Evolutionary conservation across 2,888 invertebrate species (phyloP), one percentile per base, ranked within the genome.

Genomic region (Acheta domesticus): DNA sequence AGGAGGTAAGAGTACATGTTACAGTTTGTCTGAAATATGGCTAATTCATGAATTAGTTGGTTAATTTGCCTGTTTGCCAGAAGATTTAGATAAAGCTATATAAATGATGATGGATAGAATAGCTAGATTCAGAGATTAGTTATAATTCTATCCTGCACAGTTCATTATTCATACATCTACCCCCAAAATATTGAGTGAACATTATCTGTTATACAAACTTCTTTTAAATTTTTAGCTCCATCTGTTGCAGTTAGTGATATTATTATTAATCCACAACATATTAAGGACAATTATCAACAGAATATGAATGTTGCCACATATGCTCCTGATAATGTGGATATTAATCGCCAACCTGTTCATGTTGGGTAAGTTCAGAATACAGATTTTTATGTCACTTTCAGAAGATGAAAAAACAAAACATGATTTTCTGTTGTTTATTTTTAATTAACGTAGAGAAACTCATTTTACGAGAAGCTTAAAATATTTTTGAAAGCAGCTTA

Each of bases 271-370:
- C 74, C 80, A 12, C 77, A 75, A 12, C 77, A 80, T 49, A 49
- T 73, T 14, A 79, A 76, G 36, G 80, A 80, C 8, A 75, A 76
- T 16, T 80, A 80, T 77, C 50, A 50, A 5, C 76, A 76, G 23
- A 23, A 36, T 21, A 49, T 48, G 48, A 79, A 79, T 76, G 11
- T 19, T 48, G 48, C 19, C 48, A 19, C 19, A 48, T 76, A 87
- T 83, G 88, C 88, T 81, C 88, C 89, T 2, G 89, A 90, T 84
- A 90, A 90, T 83, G 87, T 90, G 23, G 88, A 89, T 81, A 87
- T 90, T 80, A 87, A 88, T 82, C 83, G 88, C 80, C 87, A 88
- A 77, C 89, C 90, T 49, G 86, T 89, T 80, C 88, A 88, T 84
- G 87, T 89, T 82, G 89, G 89, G 89, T 89, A 86, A 85, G 88